Evolutionary conservation across 1,140 invertebrate genomes (phyloP), one percentile per base, ranked within the genome.

Genomic region (Drosophila littoralis): DNA sequence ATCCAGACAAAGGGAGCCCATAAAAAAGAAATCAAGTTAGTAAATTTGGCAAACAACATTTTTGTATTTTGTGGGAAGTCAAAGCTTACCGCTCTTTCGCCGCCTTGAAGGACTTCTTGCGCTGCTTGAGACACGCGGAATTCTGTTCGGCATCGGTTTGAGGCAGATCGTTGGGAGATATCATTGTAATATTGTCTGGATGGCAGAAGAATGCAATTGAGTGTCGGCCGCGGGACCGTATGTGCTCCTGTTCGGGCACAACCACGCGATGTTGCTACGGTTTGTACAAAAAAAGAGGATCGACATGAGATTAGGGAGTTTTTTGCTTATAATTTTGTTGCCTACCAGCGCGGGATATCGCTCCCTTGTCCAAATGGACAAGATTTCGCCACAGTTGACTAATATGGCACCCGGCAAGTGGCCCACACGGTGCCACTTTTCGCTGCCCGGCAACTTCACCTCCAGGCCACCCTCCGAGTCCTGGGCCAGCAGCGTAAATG

Each of bases 391-490:
- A 22, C 95, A 95, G 81, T 97, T 97, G 33, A 97, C 94, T 13
- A 97, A 92, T 73, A 97, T 95, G 8, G 96, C 95, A 35, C 95
- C 96, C 0, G 96, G 96, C 33, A 97, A 93, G 82, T 97, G 96
- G 1, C 95, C 95, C 0, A 96, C 96, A 32, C 95, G 93, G 74
- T 95, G 93, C 96, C 96, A 97, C 71, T 95, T 94, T 22, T 95
- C 94, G 65, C 95, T 94, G 51, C 93, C 93, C 8, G 94, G 94
- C 55, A 94, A 91, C 83, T 95, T 94, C 17, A 96, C 94, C 92
- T 96, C 94, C 33, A 94, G 75, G 0, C 92, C 92, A 17, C 92
- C 94, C 77, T 95, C 95, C 55, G 94, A 95, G 75, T 95, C 95
- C 93, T 96, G 96, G 46, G 95, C 94, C 33, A 96, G 92, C 51